Evolutionary conservation across 2,888 invertebrate species (phyloP), one percentile per base, ranked within the genome.

Genomic region (Ectemnius continuus): DNA sequence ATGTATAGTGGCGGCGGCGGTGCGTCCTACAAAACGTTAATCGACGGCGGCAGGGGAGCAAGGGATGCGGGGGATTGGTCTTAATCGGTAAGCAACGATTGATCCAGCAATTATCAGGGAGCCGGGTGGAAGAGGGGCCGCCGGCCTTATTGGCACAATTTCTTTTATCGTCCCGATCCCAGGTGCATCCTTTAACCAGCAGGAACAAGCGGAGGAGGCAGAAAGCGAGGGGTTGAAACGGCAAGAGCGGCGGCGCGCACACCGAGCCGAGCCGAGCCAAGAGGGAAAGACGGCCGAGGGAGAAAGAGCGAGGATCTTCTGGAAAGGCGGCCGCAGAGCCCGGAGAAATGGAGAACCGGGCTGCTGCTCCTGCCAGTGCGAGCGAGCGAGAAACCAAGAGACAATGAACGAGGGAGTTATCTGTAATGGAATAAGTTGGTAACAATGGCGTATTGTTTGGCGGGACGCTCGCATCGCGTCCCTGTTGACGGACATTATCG

Each of bases 371-470:
- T 67, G 70, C 67, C 46, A 23, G 61, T 61, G 52, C 52, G n/a
- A 52, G 75, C 75, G 82, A 76, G 80, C 80, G 79, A 83, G 82
- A 81, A 83, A 84, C 82, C 36, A 75, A 79, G 81, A 81, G 80
- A 82, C 82, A 83, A 83, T 80, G 80, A 79, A 82, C 85, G 84
- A 80, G 82, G 81, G 87, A 89, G 89, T 91, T 91, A 91, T 91
- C 90, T 91, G 90, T 91, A 91, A 91, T 91, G 90, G 90, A 91
- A 91, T 91, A 91, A 91, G 91, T 91, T 91, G 89, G 90, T 87
- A 90, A 91, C 91, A 91, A 91, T 91, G 84, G 89, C 80, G 87
- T 84, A 90, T 91, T 91, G 91, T 90, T 88, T 85, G 76, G 83
- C 81, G 85, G 85, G 85, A 89, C 87, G 86, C 85, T 88, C 85